phyloP scores from a whole-genome alignment of 1,140 invertebrate species.

The Saxidomus purpurata region DNA sequence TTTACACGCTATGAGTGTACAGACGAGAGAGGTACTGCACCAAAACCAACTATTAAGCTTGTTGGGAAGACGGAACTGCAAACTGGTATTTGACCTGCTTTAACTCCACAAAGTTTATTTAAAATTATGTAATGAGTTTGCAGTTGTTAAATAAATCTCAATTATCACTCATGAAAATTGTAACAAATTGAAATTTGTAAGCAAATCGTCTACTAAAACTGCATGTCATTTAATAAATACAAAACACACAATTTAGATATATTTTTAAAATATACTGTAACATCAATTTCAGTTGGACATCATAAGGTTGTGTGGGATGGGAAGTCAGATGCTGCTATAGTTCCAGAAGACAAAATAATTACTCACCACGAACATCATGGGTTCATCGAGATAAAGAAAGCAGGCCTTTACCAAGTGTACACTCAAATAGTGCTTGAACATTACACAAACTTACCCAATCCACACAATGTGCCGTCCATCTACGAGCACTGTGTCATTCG shows the following conservation, averaged over 20 bases:
- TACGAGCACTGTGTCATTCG: not conserved
- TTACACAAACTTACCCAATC: not conserved
- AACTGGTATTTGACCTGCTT: not conserved
- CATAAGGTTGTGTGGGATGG: not conserved
- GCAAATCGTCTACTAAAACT: too few relatives aligned
- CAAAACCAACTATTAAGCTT: not conserved
- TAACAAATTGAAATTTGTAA: too few relatives aligned
- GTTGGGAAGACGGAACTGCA: not conserved
- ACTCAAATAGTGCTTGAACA: conserved; percentile 4
- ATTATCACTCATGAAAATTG: too few relatives aligned
- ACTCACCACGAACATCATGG: conserved; percentile 9
- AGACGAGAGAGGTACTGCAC: not conserved
- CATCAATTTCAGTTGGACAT: too few relatives aligned
- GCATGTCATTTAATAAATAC: too few relatives aligned
- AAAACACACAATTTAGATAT: too few relatives aligned
- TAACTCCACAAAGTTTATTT: too few relatives aligned
- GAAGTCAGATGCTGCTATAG: not conserved
- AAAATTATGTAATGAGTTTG: too few relatives aligned
- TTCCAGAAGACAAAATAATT: not conserved
- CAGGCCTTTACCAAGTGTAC: not conserved
- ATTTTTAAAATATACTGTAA: too few relatives aligned
- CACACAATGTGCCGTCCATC: too few relatives aligned
- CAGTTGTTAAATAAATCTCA: too few relatives aligned
- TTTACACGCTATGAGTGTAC: not conserved
- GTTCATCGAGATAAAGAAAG: conserved; percentile 19